phyloP scores from a whole-genome alignment of 2,797 vertebrate genomes.

The Lerista edwardsae region DNA sequence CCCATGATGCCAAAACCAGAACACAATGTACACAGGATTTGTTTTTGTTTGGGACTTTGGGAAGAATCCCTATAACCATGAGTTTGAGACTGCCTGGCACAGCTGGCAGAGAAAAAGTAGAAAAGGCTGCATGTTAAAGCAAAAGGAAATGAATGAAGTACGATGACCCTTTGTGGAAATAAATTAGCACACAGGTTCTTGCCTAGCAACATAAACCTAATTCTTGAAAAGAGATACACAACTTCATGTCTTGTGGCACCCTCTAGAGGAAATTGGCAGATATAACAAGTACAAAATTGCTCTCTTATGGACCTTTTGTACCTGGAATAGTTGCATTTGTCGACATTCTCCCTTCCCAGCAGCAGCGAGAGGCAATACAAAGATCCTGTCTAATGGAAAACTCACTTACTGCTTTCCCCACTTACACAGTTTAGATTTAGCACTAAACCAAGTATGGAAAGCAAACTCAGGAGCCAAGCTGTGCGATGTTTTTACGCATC shows the following conservation, averaged over 20 bases:
- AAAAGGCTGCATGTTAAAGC: neutral
- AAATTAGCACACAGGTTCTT: constrained; percentile 50
- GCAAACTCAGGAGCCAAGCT: neutral
- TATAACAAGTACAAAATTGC: neutral
- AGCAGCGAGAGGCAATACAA: neutral
- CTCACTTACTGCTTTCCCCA: neutral
- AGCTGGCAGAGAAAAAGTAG: constrained; percentile 11
- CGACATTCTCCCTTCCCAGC: neutral
- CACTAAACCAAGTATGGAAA: neutral
- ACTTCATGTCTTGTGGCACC: constrained; percentile 39
- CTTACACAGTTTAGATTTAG: neutral
- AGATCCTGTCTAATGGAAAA: no score
- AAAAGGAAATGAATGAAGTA: constrained; percentile 30
- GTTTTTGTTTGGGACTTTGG: neutral
- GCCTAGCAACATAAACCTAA: constrained; percentile 26
- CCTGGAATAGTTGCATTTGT: neutral
- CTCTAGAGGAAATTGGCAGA: constrained; percentile 32
- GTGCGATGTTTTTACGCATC: neutral
- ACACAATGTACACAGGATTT: neutral
- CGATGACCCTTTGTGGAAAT: constrained; percentile 43
- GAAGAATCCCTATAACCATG: neutral
- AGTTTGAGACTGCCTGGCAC: neutral
- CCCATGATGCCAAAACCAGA: neutral
- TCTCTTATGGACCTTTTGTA: neutral
- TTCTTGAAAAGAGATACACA: neutral